phyloP scores from a whole-genome alignment of 2,888 invertebrate genomes.

The Osmoderma eremita region DNA sequence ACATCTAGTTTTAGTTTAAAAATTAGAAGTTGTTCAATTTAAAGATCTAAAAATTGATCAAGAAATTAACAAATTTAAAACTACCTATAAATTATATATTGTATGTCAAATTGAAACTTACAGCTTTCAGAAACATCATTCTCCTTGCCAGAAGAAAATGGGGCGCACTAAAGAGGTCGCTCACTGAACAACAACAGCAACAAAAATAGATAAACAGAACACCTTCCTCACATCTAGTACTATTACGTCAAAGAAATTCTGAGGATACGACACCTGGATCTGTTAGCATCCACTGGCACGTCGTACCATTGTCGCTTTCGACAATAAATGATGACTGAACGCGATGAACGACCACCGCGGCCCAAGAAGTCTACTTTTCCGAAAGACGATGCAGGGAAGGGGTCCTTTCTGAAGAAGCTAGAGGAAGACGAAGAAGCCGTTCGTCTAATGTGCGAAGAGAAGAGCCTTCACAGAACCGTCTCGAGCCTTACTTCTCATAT shows the following conservation, averaged over 20 bases:
- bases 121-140: slow-evolving; percentile 39
- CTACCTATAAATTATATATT: too few relatives aligned
- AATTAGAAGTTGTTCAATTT: too few relatives aligned
- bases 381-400: slow-evolving; percentile 31
- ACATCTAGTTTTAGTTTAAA: too few relatives aligned
- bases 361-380: slow-evolving; percentile 36
- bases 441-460: slow-evolving; percentile 39
- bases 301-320: slow-evolving; percentile 23
- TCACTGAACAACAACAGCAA: slow-evolving; percentile 33
- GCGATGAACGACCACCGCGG: slow-evolving; percentile 20
- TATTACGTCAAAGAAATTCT: not conserved
- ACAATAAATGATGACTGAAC: slow-evolving; percentile 28
- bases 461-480: slow-evolving; percentile 26
- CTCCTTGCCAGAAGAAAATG: not conserved
- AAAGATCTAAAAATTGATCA: too few relatives aligned
- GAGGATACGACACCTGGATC: slow-evolving; percentile 9
- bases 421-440: slow-evolving; percentile 22
- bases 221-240: slow-evolving; percentile 27
- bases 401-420: slow-evolving; percentile 11
- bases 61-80: too few relatives aligned
- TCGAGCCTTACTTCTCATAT: not conserved
- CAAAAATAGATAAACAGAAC: slow-evolving; percentile 24
- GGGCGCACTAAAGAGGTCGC: slow-evolving; percentile 15
- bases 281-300: slow-evolving; percentile 14
- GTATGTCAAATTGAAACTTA: slow-evolving; percentile 25